These are phyloP conservation scores for Periphyllus acericola DNA, from an alignment of 2,888 invertebrate genomes.

Conservation along the genomic window DNA sequence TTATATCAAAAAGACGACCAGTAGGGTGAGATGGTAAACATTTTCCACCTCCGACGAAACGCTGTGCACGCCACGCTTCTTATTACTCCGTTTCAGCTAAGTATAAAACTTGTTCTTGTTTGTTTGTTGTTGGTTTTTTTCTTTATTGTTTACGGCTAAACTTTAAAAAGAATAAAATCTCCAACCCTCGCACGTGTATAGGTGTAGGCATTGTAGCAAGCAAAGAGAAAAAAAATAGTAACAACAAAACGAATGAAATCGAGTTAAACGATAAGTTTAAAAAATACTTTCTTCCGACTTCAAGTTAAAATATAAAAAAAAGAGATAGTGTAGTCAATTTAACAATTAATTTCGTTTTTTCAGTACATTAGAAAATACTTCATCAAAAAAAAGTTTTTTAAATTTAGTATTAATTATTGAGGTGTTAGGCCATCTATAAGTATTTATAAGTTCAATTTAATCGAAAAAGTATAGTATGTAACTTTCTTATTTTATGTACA, in stretches of 20 bases:
- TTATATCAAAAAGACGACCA: conserved; percentile 47
- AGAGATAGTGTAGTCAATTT: conserved; percentile 5
- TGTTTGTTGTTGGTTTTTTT: conserved; percentile 36
- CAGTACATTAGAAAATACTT: not conserved
- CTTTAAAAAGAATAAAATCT: conserved; percentile 49
- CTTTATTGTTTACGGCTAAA: conserved; percentile 32
- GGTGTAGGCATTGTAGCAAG: not conserved
- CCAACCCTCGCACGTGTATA: not conserved
- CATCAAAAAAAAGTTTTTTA: no score
- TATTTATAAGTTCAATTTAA: no score
- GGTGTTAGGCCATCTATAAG: no score
- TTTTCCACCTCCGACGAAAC: conserved; percentile 38
- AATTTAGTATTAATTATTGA: no score
- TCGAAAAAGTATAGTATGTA: no score
- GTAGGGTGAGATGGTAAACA: conserved; percentile 6
- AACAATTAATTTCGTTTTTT: conserved; percentile 5
- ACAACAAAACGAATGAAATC: conserved; percentile 46
- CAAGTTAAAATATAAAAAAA: conserved; percentile 2
- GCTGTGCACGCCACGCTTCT: not conserved
- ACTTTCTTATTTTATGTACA: no score
- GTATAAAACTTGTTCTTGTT: conserved; percentile 53
- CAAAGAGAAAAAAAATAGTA: not conserved
- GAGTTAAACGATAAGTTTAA: conserved; percentile 47
- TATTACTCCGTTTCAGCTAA: conserved; percentile 42
- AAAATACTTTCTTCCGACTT: conserved; percentile 8